A percentile compares a stretch with the other conserved stretches of the same genome.
These are phyloP conservation scores for Dendrophyllia cribrosa DNA, from an alignment of 64 coral and sea anemone species.

Conservation along the genomic window DNA sequence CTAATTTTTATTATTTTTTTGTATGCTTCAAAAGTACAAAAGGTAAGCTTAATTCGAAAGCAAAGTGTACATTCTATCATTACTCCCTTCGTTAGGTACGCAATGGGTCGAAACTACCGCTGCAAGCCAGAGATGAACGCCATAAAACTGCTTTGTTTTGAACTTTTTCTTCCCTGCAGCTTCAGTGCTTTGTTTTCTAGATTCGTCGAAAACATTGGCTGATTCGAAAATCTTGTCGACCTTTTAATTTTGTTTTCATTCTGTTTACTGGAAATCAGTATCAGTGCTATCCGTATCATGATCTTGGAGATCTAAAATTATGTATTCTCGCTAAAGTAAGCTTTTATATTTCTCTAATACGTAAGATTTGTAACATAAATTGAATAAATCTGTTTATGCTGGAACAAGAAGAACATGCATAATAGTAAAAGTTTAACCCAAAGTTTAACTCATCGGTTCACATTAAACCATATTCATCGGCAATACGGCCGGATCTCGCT, in stretches of 20 bases:
- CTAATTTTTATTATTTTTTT: background rate
- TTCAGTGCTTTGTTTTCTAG: background rate
- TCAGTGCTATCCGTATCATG: background rate
- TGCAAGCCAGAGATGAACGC: background rate
- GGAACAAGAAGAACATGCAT: too few species aligned
- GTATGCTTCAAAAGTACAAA: background rate
- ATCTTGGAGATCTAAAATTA: background rate
- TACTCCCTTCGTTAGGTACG: background rate
- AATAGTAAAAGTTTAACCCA: too few species aligned
- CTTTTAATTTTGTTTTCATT: conserved; percentile 15
- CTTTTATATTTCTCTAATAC: too few species aligned
- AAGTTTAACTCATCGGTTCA: too few species aligned
- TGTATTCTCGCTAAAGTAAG: too few species aligned
- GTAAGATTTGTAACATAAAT: too few species aligned
- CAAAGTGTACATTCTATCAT: background rate
- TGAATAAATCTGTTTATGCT: too few species aligned
- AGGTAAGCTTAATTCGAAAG: background rate
- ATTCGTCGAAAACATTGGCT: background rate
- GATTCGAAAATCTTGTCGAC: background rate
- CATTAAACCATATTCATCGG: too few species aligned
- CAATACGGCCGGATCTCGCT: too few species aligned
- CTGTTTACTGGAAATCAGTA: conserved; percentile 1
- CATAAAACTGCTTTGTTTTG: background rate
- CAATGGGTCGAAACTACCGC: conserved; percentile 2
- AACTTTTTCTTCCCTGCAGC: too few species aligned